A percentile compares a stretch with the other conserved stretches of the same genome.
Evolutionary conservation across 2,888 invertebrate genomes (phyloP).

Genomic region (Arge pagana): DNA sequence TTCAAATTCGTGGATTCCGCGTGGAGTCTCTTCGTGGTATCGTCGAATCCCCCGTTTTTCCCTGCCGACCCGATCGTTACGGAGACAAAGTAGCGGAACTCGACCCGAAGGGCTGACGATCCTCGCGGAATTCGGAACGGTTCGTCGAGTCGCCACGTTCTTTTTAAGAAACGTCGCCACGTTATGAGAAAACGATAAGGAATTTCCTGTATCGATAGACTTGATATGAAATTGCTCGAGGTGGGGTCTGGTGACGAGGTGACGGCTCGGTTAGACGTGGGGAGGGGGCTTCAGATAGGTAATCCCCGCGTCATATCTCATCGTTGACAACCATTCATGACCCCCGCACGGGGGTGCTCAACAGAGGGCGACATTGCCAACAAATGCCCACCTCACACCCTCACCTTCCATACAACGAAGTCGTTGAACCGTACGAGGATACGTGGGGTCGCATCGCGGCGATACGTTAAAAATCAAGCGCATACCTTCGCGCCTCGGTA

Average conservation of each 20-base stretch:
- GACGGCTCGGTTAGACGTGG: slow-evolving; percentile 16
- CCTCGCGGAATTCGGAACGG: too few relatives aligned
- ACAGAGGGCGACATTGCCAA: slow-evolving; percentile 48
- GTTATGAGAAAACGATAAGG: too few relatives aligned
- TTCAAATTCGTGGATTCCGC: too few relatives aligned
- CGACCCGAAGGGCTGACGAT: too few relatives aligned
- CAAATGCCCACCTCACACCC: slow-evolving; percentile 33
- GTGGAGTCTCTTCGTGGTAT: too few relatives aligned
- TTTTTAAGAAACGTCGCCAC: too few relatives aligned
- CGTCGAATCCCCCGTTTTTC: too few relatives aligned
- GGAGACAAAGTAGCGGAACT: too few relatives aligned
- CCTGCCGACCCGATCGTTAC: too few relatives aligned
- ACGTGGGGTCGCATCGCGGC: slow-evolving; percentile 25
- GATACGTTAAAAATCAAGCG: slow-evolving; percentile 40
- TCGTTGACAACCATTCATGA: slow-evolving; percentile 53
- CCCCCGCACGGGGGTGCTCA: slow-evolving; percentile 41
- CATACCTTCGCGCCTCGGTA: slow-evolving; percentile 28
- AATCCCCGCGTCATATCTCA: slow-evolving; percentile 52
- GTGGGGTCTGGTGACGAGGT: slow-evolving; percentile 16
- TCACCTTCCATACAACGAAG: slow-evolving; percentile 30
- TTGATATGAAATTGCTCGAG: slow-evolving; percentile 28
- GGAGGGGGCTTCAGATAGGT: slow-evolving; percentile 31
- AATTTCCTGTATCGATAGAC: slow-evolving; percentile 12
- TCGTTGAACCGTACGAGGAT: slow-evolving; percentile 39
- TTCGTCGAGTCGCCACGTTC: too few relatives aligned